A percentile compares a stretch with the other conserved stretches of the same genome.
These are phyloP conservation scores for Atlantisia rogersi DNA, from an alignment of 2,113 vertebrate genomes.

Conservation along the genomic window DNA sequence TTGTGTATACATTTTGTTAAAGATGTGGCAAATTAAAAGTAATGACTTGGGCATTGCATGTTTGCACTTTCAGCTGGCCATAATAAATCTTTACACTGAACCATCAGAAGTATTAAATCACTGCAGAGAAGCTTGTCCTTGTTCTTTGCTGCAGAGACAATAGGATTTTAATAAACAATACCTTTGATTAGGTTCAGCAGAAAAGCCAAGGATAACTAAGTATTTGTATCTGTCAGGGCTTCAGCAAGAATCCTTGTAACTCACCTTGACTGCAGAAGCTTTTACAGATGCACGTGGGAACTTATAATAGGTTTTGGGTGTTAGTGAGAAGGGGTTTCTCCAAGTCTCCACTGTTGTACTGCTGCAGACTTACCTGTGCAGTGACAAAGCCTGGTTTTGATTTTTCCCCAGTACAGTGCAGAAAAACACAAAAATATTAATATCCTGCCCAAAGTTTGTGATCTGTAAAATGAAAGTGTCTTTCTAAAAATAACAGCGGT, in stretches of 20 bases:
- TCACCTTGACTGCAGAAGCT: constrained; percentile 25
- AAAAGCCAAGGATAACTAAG: constrained; percentile 25
- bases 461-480: background rate
- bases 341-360: background rate
- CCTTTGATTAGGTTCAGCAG: constrained; percentile 49
- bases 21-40: constrained; percentile 32
- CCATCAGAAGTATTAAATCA: constrained; percentile 21
- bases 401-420: background rate
- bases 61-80: constrained; percentile 10
- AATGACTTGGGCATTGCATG: background rate
- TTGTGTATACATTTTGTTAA: background rate
- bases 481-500: background rate
- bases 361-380: background rate
- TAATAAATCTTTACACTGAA: constrained; percentile 37
- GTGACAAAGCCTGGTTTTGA: background rate
- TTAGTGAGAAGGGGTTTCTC: background rate
- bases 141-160: constrained; percentile 11
- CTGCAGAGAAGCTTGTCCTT: constrained; percentile 21
- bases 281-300: background rate
- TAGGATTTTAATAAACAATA: constrained; percentile 58
- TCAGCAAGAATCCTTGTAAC: constrained; percentile 14
- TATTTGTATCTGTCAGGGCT: constrained; percentile 26
- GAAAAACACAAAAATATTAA: background rate
- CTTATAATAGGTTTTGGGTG: background rate
- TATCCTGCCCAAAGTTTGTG: background rate